Percentiles rank a stretch among this genome's conserved stretches.
Conservation (phyloP, 2,888 invertebrate genomes). For the Agrotis segetum region DNA sequence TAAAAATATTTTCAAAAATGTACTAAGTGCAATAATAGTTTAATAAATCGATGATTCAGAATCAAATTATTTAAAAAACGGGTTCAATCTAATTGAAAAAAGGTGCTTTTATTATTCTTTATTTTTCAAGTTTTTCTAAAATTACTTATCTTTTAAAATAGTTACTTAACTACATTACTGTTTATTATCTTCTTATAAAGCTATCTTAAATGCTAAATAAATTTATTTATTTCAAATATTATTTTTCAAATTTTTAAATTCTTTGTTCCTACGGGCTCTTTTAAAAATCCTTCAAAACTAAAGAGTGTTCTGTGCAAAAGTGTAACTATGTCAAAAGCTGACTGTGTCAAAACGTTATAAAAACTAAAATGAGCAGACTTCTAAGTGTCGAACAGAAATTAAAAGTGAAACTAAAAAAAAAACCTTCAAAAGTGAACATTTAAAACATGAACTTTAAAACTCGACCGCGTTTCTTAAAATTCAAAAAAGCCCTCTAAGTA, state of each 20-base stretch:
- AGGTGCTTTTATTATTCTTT: slow-evolving; percentile 57
- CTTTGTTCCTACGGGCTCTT: not conserved
- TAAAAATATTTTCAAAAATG: slow-evolving; percentile 69
- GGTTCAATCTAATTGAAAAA: slow-evolving; percentile 71
- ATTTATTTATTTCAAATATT: not conserved
- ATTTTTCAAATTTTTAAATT: slow-evolving; percentile 5
- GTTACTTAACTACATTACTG: too few relatives aligned
- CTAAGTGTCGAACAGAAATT: slow-evolving; percentile 37
- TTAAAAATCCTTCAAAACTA: not conserved
- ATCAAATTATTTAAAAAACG: slow-evolving; percentile 68
- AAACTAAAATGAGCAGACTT: slow-evolving; percentile 57
- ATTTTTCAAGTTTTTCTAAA: slow-evolving; percentile 1
- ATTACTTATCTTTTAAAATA: too few relatives aligned
- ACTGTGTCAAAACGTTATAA: slow-evolving; percentile 11
- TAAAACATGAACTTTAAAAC: slow-evolving; percentile 51
- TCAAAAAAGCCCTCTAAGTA: slow-evolving; percentile 24
- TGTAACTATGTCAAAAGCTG: slow-evolving; percentile 33
- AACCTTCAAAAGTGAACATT: slow-evolving; percentile 36
- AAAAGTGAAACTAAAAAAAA: slow-evolving; percentile 34
- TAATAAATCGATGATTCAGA: slow-evolving; percentile 67
- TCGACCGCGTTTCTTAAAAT: slow-evolving; percentile 18
- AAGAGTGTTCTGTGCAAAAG: slow-evolving; percentile 44
- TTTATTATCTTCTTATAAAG: not conserved
- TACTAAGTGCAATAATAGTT: slow-evolving; percentile 81
- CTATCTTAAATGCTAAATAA: slow-evolving; percentile 3